Percentiles rank a stretch among this genome's conserved stretches.
Evolutionary conservation across 2,113 vertebrate species (phyloP).

Genomic region (Saccopteryx bilineata): DNA sequence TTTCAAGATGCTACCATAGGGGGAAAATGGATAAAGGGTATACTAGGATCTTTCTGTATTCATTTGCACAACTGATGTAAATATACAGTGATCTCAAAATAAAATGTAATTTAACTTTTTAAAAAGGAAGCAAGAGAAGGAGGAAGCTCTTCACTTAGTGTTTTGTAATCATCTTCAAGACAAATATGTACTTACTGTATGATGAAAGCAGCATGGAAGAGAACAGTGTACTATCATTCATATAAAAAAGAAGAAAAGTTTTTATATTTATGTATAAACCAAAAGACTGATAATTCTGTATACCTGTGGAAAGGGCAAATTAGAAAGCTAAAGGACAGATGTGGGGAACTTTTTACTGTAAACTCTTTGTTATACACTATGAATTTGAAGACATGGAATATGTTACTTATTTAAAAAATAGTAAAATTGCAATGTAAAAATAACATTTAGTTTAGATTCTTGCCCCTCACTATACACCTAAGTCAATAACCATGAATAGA

Average conservation of each 20-base stretch:
- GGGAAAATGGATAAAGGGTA: not conserved
- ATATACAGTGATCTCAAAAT: not conserved
- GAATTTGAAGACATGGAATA: constrained; percentile 5
- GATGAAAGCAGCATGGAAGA: not conserved
- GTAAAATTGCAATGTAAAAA: not conserved
- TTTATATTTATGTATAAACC: not conserved
- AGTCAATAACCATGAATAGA: not conserved
- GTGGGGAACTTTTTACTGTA: not conserved
- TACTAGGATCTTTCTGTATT: not conserved
- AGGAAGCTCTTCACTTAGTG: not conserved
- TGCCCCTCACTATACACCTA: not conserved
- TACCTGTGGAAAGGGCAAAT: not conserved
- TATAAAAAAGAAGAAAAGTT: not conserved
- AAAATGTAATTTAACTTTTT: not conserved
- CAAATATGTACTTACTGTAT: not conserved
- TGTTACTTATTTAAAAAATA: not conserved
- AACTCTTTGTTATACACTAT: not conserved
- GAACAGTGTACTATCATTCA: not conserved
- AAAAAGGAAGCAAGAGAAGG: not conserved
- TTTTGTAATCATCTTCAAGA: not conserved
- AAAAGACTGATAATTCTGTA: not conserved
- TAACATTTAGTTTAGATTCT: constrained; percentile 30
- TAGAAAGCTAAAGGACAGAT: not conserved
- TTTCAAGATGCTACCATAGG: not conserved
- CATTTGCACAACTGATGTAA: not conserved